These are phyloP conservation scores for Homarus gammarus DNA, from an alignment of 2,888 invertebrate species.

Conservation along the genomic window DNA sequence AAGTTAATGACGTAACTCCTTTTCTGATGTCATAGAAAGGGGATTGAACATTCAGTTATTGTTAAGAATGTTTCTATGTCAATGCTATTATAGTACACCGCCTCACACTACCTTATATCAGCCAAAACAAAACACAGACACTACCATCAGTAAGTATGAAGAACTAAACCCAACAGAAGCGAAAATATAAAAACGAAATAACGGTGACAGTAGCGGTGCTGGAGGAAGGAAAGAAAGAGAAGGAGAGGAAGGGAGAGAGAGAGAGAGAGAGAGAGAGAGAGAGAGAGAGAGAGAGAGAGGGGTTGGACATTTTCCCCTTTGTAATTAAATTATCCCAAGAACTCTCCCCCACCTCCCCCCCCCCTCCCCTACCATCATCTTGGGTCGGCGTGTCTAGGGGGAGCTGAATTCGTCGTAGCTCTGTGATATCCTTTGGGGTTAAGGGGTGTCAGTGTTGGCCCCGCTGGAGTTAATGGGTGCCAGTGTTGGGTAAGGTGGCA, in stretches of 20 bases:
- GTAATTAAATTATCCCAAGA: conserved; percentile 39
- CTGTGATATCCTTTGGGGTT: not conserved
- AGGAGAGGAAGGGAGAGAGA: not conserved
- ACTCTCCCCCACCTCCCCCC: not conserved
- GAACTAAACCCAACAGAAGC: too few species aligned
- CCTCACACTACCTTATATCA: too few species aligned
- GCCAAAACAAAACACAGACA: too few species aligned
- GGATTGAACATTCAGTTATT: too few species aligned
- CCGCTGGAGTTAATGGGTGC: not conserved
- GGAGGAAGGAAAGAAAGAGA: not conserved
- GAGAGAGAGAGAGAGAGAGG: not conserved
- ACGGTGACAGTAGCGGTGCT: too few species aligned
- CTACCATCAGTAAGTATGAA: too few species aligned
- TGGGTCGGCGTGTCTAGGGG: not conserved
- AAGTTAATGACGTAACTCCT: too few species aligned
- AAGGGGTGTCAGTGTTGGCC: not conserved
- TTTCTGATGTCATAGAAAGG: too few species aligned
- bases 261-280: not conserved
- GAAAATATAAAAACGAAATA: too few species aligned
- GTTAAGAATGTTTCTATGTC: too few species aligned
- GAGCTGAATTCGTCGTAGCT: not conserved
- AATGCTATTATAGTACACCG: too few species aligned
- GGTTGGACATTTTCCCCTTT: conserved; percentile 33
- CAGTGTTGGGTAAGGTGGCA: too few species aligned
- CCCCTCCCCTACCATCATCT: not conserved